These are phyloP conservation scores for Drosophila tani DNA, from an alignment of 1,140 invertebrate species.

Conservation along the genomic window DNA sequence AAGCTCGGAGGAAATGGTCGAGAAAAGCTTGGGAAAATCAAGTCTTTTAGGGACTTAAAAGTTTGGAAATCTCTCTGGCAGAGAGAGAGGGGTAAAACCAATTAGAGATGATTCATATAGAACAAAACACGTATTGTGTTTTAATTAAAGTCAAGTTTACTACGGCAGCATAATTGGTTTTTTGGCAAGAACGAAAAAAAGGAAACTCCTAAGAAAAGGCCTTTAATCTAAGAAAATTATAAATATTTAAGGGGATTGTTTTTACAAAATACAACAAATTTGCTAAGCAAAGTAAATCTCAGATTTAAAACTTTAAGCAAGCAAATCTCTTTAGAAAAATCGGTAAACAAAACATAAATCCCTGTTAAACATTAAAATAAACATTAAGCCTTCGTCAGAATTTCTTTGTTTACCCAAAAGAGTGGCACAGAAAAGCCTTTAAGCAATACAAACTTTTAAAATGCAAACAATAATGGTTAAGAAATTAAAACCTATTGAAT, in stretches of 20 bases:
- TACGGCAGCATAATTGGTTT: conserved; percentile 1
- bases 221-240: background rate
- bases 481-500: conserved; percentile 1
- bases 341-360: background rate
- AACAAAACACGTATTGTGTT: conserved; percentile 21
- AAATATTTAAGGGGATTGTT: background rate
- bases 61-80: conserved; percentile 6
- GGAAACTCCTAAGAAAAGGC: background rate
- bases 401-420: background rate
- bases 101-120: conserved; percentile 15
- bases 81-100: conserved; percentile 3
- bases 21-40: conserved; percentile 11
- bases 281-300: background rate
- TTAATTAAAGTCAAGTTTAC: conserved; percentile 17
- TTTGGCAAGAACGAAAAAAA: background rate
- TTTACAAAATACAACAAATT: background rate
- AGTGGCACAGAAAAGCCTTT: background rate
- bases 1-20: conserved; percentile 10
- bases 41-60: conserved; percentile 11
- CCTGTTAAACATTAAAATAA: background rate
- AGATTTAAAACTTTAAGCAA: background rate
- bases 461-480: background rate
- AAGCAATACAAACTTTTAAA: too few species aligned
- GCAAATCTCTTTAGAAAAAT: background rate
- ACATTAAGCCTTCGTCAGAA: background rate